Evolutionary conservation across 2,888 invertebrate species (phyloP), one percentile per base, ranked within the genome.

Genomic region (Philaethria dido): DNA sequence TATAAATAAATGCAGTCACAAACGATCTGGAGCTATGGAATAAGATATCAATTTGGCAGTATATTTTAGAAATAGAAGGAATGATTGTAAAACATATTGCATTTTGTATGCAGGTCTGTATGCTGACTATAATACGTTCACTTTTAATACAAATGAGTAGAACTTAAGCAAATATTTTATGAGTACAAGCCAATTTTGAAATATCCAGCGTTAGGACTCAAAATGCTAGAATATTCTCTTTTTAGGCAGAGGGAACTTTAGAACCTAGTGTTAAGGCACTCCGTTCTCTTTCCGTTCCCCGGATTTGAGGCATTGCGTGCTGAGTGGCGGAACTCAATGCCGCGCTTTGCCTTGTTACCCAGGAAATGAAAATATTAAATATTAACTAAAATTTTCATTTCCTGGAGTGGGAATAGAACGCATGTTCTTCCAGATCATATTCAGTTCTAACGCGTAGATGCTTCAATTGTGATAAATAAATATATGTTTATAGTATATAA

Each of bases 401-500:
- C n/a, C n/a, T n/a, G n/a, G n/a, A n/a, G n/a, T n/a, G n/a, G n/a
- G n/a, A n/a, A n/a, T n/a, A n/a, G n/a, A n/a, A n/a, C n/a, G n/a
- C n/a, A n/a, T n/a, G n/a, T n/a, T n/a, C n/a, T n/a, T n/a, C n/a
- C n/a, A 22, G n/a, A 9, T 57, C 20, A n/a, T 14, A 39, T 0
- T 39, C 36, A 25, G 22, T 42, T 25, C 42, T 57, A 57, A 42
- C 16, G 42, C 57, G 22, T 11, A 2, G 14, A 45, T 45, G 13
- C 29, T 45, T 60, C 29, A 60, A 60, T 29, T 44, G 25, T 45
- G 29, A 45, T 60, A 72, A 72, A 72, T 60, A 71, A 73, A 70
- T 65, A 73, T 71, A 74, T 67, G 42, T 64, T 57, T 57, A 64
- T 64, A 54, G 61, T 65, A 62, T 64, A 62, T 45, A 66, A 48